Percentiles rank a stretch among this genome's conserved stretches.
phyloP scores from a whole-genome alignment of 2,797 vertebrate genomes.

The Acipenser oxyrinchus region DNA sequence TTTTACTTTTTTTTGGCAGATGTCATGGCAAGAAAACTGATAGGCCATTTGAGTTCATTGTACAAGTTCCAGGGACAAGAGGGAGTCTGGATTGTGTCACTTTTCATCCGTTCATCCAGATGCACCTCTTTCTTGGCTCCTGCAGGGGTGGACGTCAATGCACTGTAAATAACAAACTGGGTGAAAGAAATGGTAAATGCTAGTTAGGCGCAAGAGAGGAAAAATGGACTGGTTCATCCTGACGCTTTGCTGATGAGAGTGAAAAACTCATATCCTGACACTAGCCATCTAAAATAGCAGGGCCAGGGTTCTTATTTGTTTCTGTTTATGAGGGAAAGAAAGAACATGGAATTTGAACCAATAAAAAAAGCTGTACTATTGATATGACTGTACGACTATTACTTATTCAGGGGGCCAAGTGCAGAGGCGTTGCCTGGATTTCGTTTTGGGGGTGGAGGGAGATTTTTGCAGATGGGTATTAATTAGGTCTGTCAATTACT shows the following conservation, averaged over 20 bases:
- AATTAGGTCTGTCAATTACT: too few species aligned
- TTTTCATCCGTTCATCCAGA: not conserved
- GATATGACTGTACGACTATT: too few species aligned
- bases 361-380: too few species aligned
- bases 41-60: constrained; percentile 13
- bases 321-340: not conserved
- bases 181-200: constrained; percentile 5
- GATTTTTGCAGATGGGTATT: too few species aligned
- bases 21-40: constrained; percentile 31
- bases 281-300: not conserved
- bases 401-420: too few species aligned
- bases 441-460: too few species aligned
- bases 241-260: constrained; percentile 4
- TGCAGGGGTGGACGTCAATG: not conserved
- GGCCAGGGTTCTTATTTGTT: not conserved
- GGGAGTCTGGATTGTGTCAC: constrained; percentile 24
- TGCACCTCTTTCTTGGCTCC: constrained; percentile 1
- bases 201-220: not conserved
- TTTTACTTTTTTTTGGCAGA: constrained; percentile 33
- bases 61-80: constrained; percentile 6
- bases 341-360: too few species aligned
- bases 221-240: not conserved
- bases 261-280: not conserved
- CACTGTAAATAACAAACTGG: constrained; percentile 3
- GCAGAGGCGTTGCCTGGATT: too few species aligned